Conservation (phyloP, 1,140 invertebrate species). For the Ips nitidus region DNA sequence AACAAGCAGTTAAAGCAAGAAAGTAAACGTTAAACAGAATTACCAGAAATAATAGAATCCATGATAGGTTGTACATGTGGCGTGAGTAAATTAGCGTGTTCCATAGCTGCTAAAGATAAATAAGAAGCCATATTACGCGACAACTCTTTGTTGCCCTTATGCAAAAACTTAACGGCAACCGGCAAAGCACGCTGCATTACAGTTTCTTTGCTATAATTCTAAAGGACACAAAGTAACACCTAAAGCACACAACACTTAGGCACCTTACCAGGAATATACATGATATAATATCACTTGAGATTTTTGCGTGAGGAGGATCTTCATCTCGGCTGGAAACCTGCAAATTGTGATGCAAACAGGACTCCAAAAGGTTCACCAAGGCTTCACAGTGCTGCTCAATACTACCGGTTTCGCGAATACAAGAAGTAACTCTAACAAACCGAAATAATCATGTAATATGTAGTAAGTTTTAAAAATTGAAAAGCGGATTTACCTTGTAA, state of each 20-base stretch:
- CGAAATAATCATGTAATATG: not conserved
- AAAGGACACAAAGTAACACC: slow-evolving; percentile 7
- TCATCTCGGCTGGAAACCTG: slow-evolving; percentile 76
- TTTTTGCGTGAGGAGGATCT: slow-evolving; percentile 93
- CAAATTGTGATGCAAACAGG: slow-evolving; percentile 85
- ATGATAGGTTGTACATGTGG: slow-evolving; percentile 87
- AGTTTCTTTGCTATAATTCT: slow-evolving; percentile 85
- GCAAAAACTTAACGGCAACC: slow-evolving; percentile 86
- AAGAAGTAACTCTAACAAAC: slow-evolving; percentile 71
- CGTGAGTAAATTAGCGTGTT: slow-evolving; percentile 82
- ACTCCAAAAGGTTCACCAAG: slow-evolving; percentile 80
- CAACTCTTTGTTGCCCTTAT: slow-evolving; percentile 86
- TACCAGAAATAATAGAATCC: slow-evolving; percentile 83
- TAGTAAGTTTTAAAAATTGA: not conserved
- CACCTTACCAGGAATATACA: slow-evolving; percentile 86
- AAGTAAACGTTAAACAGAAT: slow-evolving; percentile 7
- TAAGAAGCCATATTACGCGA: slow-evolving; percentile 89
- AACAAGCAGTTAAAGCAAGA: not conserved
- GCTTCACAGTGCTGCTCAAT: slow-evolving; percentile 83
- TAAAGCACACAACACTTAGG: not conserved
- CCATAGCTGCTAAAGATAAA: slow-evolving; percentile 87
- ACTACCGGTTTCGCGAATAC: slow-evolving; percentile 85
- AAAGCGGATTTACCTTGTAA: slow-evolving; percentile 58
- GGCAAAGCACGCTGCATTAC: slow-evolving; percentile 89
- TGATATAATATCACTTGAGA: slow-evolving; percentile 90